Base-by-base conservation (phyloP, 2,797 vertebrate genomes). In the Calcarius lapponicus region DNA sequence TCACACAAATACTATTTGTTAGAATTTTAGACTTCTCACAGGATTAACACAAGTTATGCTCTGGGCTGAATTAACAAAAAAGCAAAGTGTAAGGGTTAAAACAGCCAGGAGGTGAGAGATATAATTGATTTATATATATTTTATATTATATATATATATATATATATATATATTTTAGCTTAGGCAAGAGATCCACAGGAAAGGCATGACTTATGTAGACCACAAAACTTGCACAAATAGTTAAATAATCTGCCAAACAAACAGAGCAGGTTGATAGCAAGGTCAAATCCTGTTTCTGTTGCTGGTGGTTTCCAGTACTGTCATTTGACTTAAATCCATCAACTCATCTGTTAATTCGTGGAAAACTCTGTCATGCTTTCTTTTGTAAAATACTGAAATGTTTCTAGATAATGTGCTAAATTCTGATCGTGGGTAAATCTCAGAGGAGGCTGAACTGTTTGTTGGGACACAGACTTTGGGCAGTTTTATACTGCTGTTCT, bases 51-150 rank as follows among this genome's bases (percentile, higher is more conserved):
- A 75, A 54, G 16, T 76, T 87, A 21, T 3, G 3, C 19, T 80
- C 12, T 24, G 54, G 31, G 31, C 51, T 75, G 79, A 73, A 40
- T 54, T 81, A 81, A 45, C 6, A 21, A 38, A 57, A 70, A 88
- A 40, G 9, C 32, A 17, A 54, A 81, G 11, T 40, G 11, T 48
- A 38, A 62, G 43, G 25, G 40, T 75, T 76, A 45, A 92, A 88
- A 48, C 25, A 24, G 40, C 22, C 31, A 21, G 6, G 62, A 86
- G 16, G 20, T 32, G 53, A 62, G 29, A n/a, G 25, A 25, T 53
- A 7, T 1, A 26, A 21, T 31, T 21, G 24, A 12, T 28, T 2
- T 60, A 0, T 43, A 18, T 11, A 4, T 9, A 34, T 53, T 20
- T 45, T 45, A 16, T 50, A 48, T 50, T 50, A 1, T 51, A 3